Percentiles rank a stretch among this genome's conserved stretches.
Evolutionary conservation across 2,797 vertebrate species (phyloP).

Genomic region (Amazona finschi): DNA sequence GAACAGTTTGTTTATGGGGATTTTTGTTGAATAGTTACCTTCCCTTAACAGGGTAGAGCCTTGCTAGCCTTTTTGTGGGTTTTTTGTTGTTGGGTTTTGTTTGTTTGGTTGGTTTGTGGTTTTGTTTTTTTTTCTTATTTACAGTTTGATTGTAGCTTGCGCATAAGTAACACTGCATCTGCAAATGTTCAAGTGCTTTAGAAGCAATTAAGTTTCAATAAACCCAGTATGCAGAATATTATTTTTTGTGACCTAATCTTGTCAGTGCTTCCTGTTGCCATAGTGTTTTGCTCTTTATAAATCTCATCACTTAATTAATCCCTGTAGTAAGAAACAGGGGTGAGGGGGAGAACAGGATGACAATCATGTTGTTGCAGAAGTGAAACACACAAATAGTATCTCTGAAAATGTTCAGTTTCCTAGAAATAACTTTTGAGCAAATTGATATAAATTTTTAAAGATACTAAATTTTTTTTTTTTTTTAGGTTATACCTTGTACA

Average conservation of each 20-base stretch:
- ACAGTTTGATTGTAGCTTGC: neutral
- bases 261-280: neutral
- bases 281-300: neutral
- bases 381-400: neutral
- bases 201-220: neutral
- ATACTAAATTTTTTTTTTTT: neutral
- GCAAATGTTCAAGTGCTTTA: neutral
- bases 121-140: neutral
- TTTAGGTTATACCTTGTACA: neutral
- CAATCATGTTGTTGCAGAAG: neutral
- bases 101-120: neutral
- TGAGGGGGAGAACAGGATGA: neutral
- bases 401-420: neutral
- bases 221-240: neutral
- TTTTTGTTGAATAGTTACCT: neutral
- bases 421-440: neutral
- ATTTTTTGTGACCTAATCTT: neutral
- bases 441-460: neutral
- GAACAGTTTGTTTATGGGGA: neutral
- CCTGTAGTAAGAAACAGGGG: neutral
- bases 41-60: neutral
- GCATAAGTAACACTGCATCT: neutral
- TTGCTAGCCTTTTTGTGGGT: neutral
- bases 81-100: neutral
- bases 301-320: neutral